Base-by-base conservation (phyloP, 2,113 vertebrate genomes). In the Triplophysa siluroides region DNA sequence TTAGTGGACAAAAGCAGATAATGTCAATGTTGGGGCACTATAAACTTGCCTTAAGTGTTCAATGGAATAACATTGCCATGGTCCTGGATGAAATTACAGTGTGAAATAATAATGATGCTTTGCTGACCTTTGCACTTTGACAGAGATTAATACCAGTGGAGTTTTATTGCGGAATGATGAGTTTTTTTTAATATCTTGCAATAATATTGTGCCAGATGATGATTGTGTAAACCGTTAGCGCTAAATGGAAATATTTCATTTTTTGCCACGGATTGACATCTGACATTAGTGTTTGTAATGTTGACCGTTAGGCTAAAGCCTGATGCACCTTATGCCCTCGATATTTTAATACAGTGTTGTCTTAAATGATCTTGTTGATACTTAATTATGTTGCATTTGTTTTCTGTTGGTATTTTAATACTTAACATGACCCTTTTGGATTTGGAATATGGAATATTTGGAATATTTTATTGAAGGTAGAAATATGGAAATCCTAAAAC, bases 61-160 rank as follows among this genome's bases (percentile, higher is more conserved):
- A 84, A 61, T 47, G 69, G 45, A 81, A 60, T 66, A 54, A 26
- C 33, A 8, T 38, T 72, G 65, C 68, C 67, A 58, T 72, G 43
- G 29, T 76, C 81, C 73, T 84, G 82, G 86, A 88, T 87, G 58
- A 62, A 8, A 74, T 62, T 21, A 33, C 3, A 58, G 24, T 41
- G 52, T n/a, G 6, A 58, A 58, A 58, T 9, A 5, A 8, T 58
- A 21, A 50, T 14, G 21, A 24, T 76, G 50, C 75, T 77, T 85
- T 90, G 90, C 88, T 90, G 88, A 89, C 85, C 84, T 86, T 85
- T 85, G 91, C 90, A 91, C 90, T 88, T 92, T 91, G 83, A 12
- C 47, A 21, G 45, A 63, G 74, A 60, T 10, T 23, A 75, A 67
- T 4, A 23, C 10, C 8, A 52, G 8, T 60, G 14, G 10, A 2